Evolutionary conservation across 2,888 invertebrate species (phyloP).

Genomic region (Drosophila infuscata): DNA sequence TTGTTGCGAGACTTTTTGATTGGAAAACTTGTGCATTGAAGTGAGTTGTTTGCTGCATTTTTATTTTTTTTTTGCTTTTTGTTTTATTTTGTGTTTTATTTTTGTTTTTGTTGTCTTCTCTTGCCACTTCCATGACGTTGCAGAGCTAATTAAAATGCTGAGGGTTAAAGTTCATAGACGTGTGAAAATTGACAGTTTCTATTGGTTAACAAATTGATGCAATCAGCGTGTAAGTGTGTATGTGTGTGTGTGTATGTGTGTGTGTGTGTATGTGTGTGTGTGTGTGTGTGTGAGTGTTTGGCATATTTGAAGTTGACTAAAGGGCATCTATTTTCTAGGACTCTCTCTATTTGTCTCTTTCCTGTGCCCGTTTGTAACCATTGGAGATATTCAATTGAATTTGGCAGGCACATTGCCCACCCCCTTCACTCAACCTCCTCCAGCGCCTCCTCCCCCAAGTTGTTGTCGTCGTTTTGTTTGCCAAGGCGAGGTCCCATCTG

Average conservation of each 20-base stretch:
- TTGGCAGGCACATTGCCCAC: not conserved
- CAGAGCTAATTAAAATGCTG: constrained; percentile 53
- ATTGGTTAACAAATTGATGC: constrained; percentile 31
- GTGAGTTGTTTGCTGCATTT: constrained; percentile 24
- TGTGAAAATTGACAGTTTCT: constrained; percentile 50
- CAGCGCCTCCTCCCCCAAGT: not conserved
- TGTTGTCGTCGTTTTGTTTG: constrained; percentile 37
- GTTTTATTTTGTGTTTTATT: constrained; percentile 5
- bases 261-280: not conserved
- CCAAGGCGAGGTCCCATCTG: constrained; percentile 28
- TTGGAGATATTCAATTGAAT: constrained; percentile 5
- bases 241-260: not conserved
- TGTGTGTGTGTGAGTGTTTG: not conserved
- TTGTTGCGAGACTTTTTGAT: constrained; percentile 52
- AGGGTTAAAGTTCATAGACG: constrained; percentile 42
- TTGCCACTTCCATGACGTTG: not conserved
- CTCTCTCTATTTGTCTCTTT: not conserved
- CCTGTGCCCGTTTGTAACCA: not conserved
- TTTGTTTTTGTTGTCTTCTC: not conserved
- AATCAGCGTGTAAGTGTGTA: not conserved
- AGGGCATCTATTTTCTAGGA: not conserved
- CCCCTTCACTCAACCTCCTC: too few species aligned
- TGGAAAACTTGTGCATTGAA: constrained; percentile 51
- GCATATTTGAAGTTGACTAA: not conserved
- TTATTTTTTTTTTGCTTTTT: constrained; percentile 2